phyloP scores from a whole-genome alignment of 2,113 vertebrate genomes.

The Alaudala cheleensis region DNA sequence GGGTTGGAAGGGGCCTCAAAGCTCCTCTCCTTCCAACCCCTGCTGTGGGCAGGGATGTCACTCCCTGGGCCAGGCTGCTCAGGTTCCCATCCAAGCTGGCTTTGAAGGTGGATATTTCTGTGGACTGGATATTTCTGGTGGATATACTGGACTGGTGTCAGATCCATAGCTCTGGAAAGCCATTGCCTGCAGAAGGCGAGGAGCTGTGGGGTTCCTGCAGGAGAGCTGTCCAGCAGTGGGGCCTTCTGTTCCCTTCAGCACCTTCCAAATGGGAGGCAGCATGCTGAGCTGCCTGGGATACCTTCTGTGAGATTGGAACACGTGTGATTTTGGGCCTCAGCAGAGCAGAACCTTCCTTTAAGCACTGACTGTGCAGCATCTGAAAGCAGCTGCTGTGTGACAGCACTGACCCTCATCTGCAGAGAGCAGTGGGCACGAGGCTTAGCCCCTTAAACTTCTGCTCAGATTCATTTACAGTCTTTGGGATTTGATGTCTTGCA shows the following conservation, averaged over 20 bases:
- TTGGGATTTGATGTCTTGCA: not conserved
- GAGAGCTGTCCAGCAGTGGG: not conserved
- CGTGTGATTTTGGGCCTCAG: not conserved
- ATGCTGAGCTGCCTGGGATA: not conserved
- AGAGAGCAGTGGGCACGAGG: not conserved
- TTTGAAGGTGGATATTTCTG: not conserved
- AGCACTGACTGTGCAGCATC: not conserved
- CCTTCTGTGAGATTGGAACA: not conserved
- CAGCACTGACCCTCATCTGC: not conserved
- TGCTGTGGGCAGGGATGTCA: not conserved
- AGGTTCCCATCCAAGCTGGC: not conserved
- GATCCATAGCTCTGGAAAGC: not conserved
- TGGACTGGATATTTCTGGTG: too few species aligned
- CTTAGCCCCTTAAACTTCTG: not conserved
- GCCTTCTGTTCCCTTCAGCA: not conserved
- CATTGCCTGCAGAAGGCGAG: fast-evolving
- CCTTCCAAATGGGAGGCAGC: not conserved
- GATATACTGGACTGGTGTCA: not conserved
- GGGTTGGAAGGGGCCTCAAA: not conserved
- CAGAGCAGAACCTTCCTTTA: not conserved
- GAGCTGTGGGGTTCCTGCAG: not conserved
- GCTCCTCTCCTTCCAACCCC: fast-evolving
- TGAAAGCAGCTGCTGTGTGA: not conserved
- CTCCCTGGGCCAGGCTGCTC: not conserved
- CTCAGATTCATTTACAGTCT: not conserved